Evolutionary conservation across 2,113 vertebrate genomes (phyloP).

Genomic region (Collichthys lucidus): DNA sequence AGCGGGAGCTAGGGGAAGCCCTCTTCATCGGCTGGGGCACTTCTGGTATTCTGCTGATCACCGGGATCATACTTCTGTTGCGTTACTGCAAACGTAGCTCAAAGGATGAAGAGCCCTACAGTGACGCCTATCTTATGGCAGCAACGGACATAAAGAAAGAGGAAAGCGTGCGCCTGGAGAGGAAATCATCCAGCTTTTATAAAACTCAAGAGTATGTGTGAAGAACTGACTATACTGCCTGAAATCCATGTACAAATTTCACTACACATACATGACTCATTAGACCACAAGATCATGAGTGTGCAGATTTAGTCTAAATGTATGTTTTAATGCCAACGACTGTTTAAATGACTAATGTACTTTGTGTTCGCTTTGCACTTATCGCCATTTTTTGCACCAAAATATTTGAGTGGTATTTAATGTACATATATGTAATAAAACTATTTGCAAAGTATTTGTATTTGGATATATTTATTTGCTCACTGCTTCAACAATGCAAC

Average conservation of each 20-base stretch:
- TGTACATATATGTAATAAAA: not conserved
- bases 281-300: not conserved
- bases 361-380: not conserved
- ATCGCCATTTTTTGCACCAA: not conserved
- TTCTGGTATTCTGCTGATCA: slow-evolving; percentile 72
- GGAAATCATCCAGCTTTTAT: slow-evolving; percentile 39
- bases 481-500: not conserved
- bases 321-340: not conserved
- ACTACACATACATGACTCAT: not conserved
- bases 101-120: slow-evolving; percentile 44
- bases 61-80: slow-evolving; percentile 75
- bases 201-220: slow-evolving; percentile 67
- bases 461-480: not conserved
- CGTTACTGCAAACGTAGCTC: slow-evolving; percentile 65
- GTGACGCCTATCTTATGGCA: not conserved
- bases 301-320: not conserved
- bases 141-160: not conserved
- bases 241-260: not conserved
- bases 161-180: slow-evolving; percentile 12
- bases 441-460: not conserved
- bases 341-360: not conserved
- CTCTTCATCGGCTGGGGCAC: slow-evolving; percentile 85
- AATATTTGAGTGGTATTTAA: not conserved
- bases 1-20: slow-evolving; percentile 81
- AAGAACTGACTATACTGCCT: slow-evolving; percentile 8